Percentiles rank a stretch among this genome's conserved stretches.
phyloP scores from a whole-genome alignment of 2,113 vertebrate species.

The Montifringilla adamsi region DNA sequence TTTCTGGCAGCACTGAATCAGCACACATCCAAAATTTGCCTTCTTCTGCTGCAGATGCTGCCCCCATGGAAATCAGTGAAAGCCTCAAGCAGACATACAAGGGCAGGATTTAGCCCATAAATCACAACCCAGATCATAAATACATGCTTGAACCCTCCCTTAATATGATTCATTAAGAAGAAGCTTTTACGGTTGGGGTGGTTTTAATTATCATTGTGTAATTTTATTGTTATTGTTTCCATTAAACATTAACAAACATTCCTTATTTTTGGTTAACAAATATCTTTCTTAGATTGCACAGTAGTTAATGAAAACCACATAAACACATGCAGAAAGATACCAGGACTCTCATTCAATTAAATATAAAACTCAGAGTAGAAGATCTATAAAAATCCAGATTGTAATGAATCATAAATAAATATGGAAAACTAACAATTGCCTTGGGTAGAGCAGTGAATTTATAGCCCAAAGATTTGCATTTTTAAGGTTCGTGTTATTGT shows the following conservation, averaged over 20 bases:
- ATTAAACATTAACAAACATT: slow-evolving; percentile 73
- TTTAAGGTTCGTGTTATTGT: slow-evolving; percentile 50
- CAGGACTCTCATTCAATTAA: slow-evolving; percentile 65
- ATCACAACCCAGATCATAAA: slow-evolving; percentile 59
- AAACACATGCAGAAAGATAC: slow-evolving; percentile 62
- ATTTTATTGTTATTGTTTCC: slow-evolving; percentile 70
- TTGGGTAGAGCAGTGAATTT: slow-evolving; percentile 49
- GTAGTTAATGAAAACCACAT: slow-evolving; percentile 75
- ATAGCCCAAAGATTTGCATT: slow-evolving; percentile 49
- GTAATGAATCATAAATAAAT: slow-evolving; percentile 72
- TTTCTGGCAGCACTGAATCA: slow-evolving; percentile 31
- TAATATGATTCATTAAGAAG: slow-evolving; percentile 69
- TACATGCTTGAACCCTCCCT: slow-evolving; percentile 50
- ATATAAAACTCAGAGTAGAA: slow-evolving; percentile 50
- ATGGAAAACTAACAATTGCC: slow-evolving; percentile 47
- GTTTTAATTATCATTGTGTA: slow-evolving; percentile 73
- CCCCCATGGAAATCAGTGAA: slow-evolving; percentile 45
- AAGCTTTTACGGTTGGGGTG: slow-evolving; percentile 61
- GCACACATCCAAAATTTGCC: slow-evolving; percentile 37
- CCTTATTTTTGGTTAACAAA: slow-evolving; percentile 70
- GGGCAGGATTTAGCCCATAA: slow-evolving; percentile 43
- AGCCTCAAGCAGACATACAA: not conserved
- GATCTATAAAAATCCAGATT: slow-evolving; percentile 64
- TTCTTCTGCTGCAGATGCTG: slow-evolving; percentile 21
- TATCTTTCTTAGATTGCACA: slow-evolving; percentile 63